Evolutionary conservation across 1,140 invertebrate species (phyloP).

Genomic region (Caenorhabditis elegans): WBcel235 BX284604.4:15024001-15024500

Average conservation of each 20-base stretch:
- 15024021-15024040: too few relatives aligned
- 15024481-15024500: constrained; percentile 67
- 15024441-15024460: constrained; percentile 96
- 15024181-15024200: constrained; percentile 76
- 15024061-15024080: too few relatives aligned
- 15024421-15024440: constrained; percentile 98
- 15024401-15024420: constrained; percentile 95
- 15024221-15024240: constrained; percentile 94
- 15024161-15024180: constrained; percentile 83
- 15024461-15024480: constrained; percentile 85
- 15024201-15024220: constrained; percentile 85
- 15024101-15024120: background rate
- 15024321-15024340: too few relatives aligned
- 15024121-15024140: constrained; percentile 63
- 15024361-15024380: constrained; percentile 72
- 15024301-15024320: too few relatives aligned
- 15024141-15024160: constrained; percentile 90
- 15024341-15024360: background rate
- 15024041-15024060: too few relatives aligned
- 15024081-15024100: background rate
- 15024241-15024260: constrained; percentile 81
- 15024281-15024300: too few relatives aligned
- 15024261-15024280: background rate
- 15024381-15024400: constrained; percentile 92
- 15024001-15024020: too few relatives aligned